Percentiles rank a stretch among this genome's conserved stretches.
These are phyloP conservation scores for Toxotes chatareus DNA, from an alignment of 2,113 vertebrate genomes.

Conservation along the genomic window DNA sequence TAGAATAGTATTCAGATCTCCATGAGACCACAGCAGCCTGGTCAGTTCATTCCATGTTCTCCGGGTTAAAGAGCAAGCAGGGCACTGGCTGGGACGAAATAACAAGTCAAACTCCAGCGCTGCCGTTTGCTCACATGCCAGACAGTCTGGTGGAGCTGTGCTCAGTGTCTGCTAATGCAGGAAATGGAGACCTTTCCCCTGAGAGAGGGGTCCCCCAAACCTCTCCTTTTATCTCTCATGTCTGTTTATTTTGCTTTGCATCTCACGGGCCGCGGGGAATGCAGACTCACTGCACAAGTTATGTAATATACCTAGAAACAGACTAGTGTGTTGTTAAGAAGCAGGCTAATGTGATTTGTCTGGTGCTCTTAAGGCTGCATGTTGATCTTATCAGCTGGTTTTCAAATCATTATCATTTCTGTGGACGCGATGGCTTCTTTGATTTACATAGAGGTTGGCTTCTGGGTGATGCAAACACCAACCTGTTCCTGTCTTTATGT, in stretches of 20 bases:
- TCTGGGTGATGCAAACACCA: background rate
- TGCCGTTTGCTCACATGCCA: slow-evolving; percentile 35
- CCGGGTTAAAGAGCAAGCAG: slow-evolving; percentile 33
- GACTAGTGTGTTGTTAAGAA: background rate
- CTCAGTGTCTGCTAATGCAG: slow-evolving; percentile 28
- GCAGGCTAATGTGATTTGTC: slow-evolving; percentile 43
- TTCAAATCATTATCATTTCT: slow-evolving; percentile 30
- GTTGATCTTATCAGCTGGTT: slow-evolving; percentile 35
- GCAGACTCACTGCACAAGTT: slow-evolving; percentile 6
- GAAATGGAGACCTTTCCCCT: slow-evolving; percentile 49
- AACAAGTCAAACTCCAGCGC: slow-evolving; percentile 7
- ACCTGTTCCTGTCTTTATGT: background rate
- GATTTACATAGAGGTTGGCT: background rate
- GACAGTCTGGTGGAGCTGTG: slow-evolving; percentile 37
- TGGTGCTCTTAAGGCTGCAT: slow-evolving; percentile 30
- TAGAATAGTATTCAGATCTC: background rate
- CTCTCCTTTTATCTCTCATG: slow-evolving; percentile 47
- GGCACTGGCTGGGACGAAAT: background rate
- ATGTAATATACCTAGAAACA: slow-evolving; percentile 54
- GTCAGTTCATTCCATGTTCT: background rate
- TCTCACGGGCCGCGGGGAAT: slow-evolving; percentile 23
- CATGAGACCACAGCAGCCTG: background rate
- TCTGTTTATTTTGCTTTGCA: slow-evolving; percentile 40
- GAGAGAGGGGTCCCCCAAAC: slow-evolving; percentile 27
- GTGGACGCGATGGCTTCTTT: background rate